Percentiles rank a stretch among this genome's conserved stretches.
These are phyloP conservation scores for Tachina lurida DNA, from an alignment of 2,888 invertebrate species.

Conservation along the genomic window DNA sequence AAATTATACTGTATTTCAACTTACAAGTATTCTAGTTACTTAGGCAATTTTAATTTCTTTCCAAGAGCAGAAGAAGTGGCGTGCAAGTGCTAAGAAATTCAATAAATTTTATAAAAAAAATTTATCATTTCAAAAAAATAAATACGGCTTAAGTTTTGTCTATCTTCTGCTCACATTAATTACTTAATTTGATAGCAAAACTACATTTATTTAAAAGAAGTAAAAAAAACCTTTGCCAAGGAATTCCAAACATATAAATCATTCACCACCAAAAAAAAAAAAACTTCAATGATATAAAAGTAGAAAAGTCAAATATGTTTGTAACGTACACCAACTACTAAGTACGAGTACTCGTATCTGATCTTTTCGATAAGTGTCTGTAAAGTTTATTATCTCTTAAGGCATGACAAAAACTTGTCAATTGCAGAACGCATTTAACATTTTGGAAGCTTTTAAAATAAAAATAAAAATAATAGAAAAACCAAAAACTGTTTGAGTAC, in stretches of 20 bases:
- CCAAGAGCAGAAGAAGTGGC: too few species aligned
- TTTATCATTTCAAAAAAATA: too few species aligned
- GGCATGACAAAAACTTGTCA: conserved; percentile 58
- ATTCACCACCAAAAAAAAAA: background rate
- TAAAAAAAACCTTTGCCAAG: conserved; percentile 8
- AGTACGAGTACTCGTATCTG: conserved; percentile 12
- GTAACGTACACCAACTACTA: conserved; percentile 5
- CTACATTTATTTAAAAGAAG: conserved; percentile 4
- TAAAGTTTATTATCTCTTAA: conserved; percentile 37
- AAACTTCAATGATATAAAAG: background rate
- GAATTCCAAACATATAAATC: conserved; percentile 50
- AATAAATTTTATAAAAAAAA: too few species aligned
- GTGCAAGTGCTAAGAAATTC: too few species aligned
- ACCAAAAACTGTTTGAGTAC: conserved; percentile 35
- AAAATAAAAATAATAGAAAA: background rate
- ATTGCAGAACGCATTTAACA: conserved; percentile 57
- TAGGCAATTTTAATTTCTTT: too few species aligned
- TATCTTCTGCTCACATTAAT: conserved; percentile 23
- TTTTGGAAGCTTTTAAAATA: conserved; percentile 30
- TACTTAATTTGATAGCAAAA: conserved; percentile 32
- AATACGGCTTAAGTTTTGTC: conserved; percentile 3
- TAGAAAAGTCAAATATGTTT: background rate
- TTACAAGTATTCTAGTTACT: too few species aligned
- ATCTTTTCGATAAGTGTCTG: conserved; percentile 44
- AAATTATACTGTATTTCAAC: too few species aligned